Percentiles rank a stretch among this genome's conserved stretches.
These are phyloP conservation scores for Ivindomyrus marchei DNA, from an alignment of 2,113 vertebrate genomes.

Conservation along the genomic window DNA sequence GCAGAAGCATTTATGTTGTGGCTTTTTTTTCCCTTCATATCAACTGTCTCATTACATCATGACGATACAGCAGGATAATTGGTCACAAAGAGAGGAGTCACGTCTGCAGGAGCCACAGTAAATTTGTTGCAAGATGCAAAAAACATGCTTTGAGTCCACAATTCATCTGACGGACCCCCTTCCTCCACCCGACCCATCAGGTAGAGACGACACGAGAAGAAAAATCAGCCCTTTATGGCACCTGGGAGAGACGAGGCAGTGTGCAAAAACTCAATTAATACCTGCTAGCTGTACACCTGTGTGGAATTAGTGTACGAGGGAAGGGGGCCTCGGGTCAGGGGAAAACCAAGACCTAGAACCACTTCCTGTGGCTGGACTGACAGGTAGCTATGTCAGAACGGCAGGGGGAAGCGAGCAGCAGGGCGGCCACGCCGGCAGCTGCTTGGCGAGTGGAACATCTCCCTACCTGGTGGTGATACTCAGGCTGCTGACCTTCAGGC, in stretches of 20 bases:
- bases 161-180: slow-evolving; percentile 11
- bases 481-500: slow-evolving; percentile 77
- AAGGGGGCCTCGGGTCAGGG: background rate
- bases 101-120: background rate
- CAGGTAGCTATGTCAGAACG: slow-evolving; percentile 22
- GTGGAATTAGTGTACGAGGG: background rate
- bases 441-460: background rate
- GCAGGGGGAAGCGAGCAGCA: slow-evolving; percentile 20
- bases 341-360: slow-evolving; percentile 22
- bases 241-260: slow-evolving; percentile 31
- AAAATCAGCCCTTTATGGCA: slow-evolving; percentile 27
- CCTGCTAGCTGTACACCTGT: slow-evolving; percentile 30
- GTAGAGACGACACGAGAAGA: background rate
- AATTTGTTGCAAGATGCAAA: slow-evolving; percentile 3
- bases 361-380: slow-evolving; percentile 37
- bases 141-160: slow-evolving; percentile 13
- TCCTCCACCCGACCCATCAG: background rate
- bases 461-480: slow-evolving; percentile 80
- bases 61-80: background rate
- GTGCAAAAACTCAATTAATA: slow-evolving; percentile 42
- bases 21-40: background rate
- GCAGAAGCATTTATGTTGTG: background rate
- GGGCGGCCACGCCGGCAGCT: background rate
- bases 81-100: background rate
- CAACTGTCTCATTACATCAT: background rate